A percentile compares a stretch with the other conserved stretches of the same genome.
Conservation (phyloP, 2,113 vertebrate genomes). For the Lasiurus borealis region DNA sequence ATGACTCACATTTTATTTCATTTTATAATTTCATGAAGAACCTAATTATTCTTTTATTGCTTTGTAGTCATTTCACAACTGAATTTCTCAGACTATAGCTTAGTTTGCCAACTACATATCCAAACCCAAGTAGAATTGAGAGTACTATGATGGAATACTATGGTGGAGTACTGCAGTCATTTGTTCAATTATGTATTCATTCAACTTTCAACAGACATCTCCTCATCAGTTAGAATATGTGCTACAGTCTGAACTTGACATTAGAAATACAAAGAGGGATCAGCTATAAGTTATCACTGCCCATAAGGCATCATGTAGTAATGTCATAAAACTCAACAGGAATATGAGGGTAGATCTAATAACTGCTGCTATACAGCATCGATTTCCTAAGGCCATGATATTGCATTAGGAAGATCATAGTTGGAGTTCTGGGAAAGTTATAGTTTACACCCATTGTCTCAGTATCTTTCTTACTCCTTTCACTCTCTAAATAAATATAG, state of each 20-base stretch:
- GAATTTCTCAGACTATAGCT: slow-evolving; percentile 30
- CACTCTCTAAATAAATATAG: not conserved
- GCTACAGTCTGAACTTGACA: not conserved
- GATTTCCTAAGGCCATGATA: not conserved
- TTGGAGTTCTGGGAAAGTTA: not conserved
- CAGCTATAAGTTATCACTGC: not conserved
- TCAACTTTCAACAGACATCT: slow-evolving; percentile 29
- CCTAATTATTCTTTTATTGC: not conserved
- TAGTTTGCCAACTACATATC: not conserved
- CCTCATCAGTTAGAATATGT: not conserved
- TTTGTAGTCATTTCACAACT: not conserved
- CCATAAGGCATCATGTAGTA: not conserved
- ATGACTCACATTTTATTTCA: slow-evolving; percentile 24
- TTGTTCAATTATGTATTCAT: slow-evolving; percentile 33
- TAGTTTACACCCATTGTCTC: not conserved
- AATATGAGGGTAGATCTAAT: not conserved
- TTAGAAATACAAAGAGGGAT: not conserved
- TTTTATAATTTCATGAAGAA: not conserved
- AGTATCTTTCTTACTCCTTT: not conserved
- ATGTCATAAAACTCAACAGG: not conserved
- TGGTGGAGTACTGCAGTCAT: not conserved
- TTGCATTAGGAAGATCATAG: not conserved
- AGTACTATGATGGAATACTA: not conserved
- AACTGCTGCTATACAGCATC: not conserved
- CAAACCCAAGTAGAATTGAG: not conserved